Evolutionary conservation across 2,888 invertebrate genomes (phyloP).

Genomic region (Trissolcus japonicus): DNA sequence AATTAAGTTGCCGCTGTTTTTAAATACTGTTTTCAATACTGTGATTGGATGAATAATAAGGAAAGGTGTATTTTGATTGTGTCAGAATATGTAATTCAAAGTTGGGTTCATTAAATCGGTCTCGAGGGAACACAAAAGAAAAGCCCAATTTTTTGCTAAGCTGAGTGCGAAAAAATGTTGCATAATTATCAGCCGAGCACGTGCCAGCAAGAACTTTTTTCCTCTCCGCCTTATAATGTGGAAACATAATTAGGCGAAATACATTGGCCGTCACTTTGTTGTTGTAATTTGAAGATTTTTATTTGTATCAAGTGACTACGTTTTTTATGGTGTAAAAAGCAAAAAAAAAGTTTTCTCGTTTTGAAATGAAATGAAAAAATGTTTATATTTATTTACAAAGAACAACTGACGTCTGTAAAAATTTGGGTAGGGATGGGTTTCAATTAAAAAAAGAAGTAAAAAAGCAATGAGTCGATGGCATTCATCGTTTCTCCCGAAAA

Average conservation of each 20-base stretch:
- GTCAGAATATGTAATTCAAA: conserved; percentile 33
- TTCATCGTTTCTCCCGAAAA: background rate
- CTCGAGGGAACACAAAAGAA: conserved; percentile 18
- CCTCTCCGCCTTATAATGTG: background rate
- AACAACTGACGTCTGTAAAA: no score
- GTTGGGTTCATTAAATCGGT: conserved; percentile 51
- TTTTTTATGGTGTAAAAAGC: no score
- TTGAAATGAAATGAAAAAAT: no score
- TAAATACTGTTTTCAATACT: no score
- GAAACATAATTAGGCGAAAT: conserved; percentile 8
- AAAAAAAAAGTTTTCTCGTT: no score
- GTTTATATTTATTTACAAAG: no score
- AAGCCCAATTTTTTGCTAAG: conserved; percentile 24
- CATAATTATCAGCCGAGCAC: conserved; percentile 33
- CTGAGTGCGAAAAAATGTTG: conserved; percentile 27
- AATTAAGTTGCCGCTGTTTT: conserved; percentile 7
- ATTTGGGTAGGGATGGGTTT: no score
- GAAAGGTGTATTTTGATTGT: conserved; percentile 48
- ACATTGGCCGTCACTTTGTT: background rate
- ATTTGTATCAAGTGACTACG: no score
- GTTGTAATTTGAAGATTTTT: background rate
- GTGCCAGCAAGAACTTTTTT: conserved; percentile 21
- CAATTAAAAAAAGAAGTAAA: conserved; percentile 2
- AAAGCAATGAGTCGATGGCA: no score
- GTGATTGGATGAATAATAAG: conserved; percentile 45